phyloP scores from a whole-genome alignment of 2,888 invertebrate species.

The Stenotaenia linearis region DNA sequence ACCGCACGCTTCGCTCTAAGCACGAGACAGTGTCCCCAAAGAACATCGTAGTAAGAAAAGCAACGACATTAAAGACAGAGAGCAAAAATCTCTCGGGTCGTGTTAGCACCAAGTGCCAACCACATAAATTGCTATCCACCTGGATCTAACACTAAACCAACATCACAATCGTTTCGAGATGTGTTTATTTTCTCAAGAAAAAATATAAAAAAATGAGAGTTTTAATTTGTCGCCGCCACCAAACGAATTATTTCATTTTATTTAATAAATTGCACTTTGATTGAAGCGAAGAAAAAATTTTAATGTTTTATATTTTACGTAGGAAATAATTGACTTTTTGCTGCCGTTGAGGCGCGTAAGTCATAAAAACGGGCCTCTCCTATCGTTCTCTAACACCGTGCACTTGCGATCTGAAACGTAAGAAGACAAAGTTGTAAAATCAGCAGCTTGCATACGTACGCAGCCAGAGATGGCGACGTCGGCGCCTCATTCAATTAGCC shows the following conservation, averaged over 20 bases:
- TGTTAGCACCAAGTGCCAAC: constrained; percentile 24
- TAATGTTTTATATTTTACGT: too few species aligned
- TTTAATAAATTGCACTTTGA: too few species aligned
- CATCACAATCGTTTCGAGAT: background rate
- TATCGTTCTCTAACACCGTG: background rate
- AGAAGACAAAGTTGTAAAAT: constrained; percentile 21
- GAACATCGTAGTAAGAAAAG: background rate
- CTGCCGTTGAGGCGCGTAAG: background rate
- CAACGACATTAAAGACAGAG: constrained; percentile 7
- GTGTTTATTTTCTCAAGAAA: background rate
- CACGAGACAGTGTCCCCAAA: background rate
- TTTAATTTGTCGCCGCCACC: background rate
- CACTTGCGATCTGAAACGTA: background rate
- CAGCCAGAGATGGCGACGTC: constrained; percentile 17
- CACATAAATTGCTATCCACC: constrained; percentile 1
- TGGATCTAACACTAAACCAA: background rate
- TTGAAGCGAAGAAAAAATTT: too few species aligned
- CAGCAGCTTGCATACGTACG: constrained; percentile 10
- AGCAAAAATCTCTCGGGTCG: background rate
- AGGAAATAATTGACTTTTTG: background rate
- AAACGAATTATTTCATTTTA: too few species aligned
- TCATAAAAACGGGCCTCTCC: background rate
- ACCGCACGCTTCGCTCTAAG: constrained; percentile 8
- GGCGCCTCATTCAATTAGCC: constrained; percentile 26
- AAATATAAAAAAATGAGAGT: too few species aligned